Evolutionary conservation across 2,797 vertebrate species (phyloP).

Genomic region (Poeciliopsis turneri): DNA sequence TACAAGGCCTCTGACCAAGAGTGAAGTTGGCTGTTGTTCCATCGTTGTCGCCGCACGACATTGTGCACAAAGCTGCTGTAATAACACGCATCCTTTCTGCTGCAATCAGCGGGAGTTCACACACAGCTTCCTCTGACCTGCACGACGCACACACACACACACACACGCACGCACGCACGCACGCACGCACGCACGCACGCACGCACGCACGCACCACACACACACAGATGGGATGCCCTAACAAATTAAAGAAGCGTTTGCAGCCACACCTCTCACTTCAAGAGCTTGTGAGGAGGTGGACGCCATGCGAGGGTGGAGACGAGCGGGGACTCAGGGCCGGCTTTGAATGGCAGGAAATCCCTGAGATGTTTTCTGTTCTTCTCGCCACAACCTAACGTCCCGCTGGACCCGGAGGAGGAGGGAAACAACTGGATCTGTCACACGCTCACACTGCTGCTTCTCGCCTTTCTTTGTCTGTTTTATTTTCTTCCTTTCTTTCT

Average conservation of each 20-base stretch:
- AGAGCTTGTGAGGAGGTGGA: constrained; percentile 59
- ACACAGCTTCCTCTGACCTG: constrained; percentile 58
- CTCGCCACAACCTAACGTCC: constrained; percentile 61
- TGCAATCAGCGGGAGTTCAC: constrained; percentile 65
- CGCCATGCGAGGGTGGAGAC: constrained; percentile 49
- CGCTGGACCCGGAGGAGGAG: constrained; percentile 47
- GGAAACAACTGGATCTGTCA: constrained; percentile 59
- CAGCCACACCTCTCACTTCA: constrained; percentile 57
- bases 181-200: constrained; percentile 21
- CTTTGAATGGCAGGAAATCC: constrained; percentile 85
- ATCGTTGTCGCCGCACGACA: constrained; percentile 41
- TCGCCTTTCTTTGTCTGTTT: constrained; percentile 9
- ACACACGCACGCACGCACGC: constrained; percentile 10
- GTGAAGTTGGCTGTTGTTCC: constrained; percentile 14
- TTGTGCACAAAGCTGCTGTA: constrained; percentile 49
- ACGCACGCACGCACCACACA: constrained; percentile 28
- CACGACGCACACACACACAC: constrained; percentile 23
- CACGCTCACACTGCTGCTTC: constrained; percentile 23
- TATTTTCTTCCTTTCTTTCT: background rate
- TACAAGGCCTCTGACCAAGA: background rate
- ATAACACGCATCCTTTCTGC: constrained; percentile 57
- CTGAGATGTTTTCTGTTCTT: constrained; percentile 81
- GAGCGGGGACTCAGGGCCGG: constrained; percentile 59
- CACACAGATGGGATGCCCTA: constrained; percentile 39
- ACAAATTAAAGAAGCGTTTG: constrained; percentile 59